phyloP scores from a whole-genome alignment of 1,140 invertebrate species.

The Bicyclus anynana region DNA sequence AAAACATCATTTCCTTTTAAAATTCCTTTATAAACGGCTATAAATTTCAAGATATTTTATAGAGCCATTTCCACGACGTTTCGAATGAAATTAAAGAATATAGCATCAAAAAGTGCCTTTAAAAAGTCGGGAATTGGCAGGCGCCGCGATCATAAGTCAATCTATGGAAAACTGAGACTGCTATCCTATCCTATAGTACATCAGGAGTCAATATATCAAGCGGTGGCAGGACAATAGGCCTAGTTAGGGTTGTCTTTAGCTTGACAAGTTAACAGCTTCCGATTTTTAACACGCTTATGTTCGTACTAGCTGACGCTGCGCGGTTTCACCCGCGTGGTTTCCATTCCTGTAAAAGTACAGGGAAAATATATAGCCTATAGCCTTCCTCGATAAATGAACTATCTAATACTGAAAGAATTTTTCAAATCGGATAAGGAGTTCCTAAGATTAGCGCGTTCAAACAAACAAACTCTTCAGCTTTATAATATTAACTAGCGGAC shows the following conservation, averaged over 20 bases:
- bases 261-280: too few relatives aligned
- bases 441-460: too few relatives aligned
- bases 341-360: too few relatives aligned
- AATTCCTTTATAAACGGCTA: background rate
- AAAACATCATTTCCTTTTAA: background rate
- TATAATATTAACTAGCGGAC: too few relatives aligned
- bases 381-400: too few relatives aligned
- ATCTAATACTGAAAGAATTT: too few relatives aligned
- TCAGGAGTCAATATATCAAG: conserved; percentile 43
- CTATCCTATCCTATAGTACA: conserved; percentile 19
- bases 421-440: too few relatives aligned
- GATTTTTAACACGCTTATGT: too few relatives aligned
- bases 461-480: too few relatives aligned
- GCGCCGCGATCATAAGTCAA: conserved; percentile 35
- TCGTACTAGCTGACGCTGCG: too few relatives aligned
- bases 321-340: too few relatives aligned
- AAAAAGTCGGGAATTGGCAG: conserved; percentile 16
- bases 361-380: too few relatives aligned
- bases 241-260: conserved; percentile 26
- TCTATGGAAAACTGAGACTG: conserved; percentile 39
- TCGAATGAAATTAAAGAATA: conserved; percentile 2
- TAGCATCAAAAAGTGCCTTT: conserved; percentile 4
- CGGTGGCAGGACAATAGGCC: conserved; percentile 35
- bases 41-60: conserved; percentile 6
- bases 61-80: conserved; percentile 5